Percentiles rank a stretch among this genome's conserved stretches.
These are phyloP conservation scores for Byasa hedistus DNA, from an alignment of 2,888 invertebrate species.

Conservation along the genomic window DNA sequence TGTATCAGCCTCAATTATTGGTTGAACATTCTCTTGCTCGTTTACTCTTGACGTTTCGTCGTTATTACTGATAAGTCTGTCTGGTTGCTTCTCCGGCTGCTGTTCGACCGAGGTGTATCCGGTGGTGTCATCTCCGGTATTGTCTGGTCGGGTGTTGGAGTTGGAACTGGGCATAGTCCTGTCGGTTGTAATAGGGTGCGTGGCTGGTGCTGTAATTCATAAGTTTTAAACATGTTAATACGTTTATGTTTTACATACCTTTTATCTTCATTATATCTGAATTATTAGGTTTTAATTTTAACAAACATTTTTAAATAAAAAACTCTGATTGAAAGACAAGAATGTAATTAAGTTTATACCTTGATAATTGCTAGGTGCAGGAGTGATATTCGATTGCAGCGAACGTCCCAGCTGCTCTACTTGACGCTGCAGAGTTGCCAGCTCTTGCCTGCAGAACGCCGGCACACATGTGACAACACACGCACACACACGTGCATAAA, in stretches of 20 bases:
- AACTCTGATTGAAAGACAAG: too few species aligned
- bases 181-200: conserved; percentile 64
- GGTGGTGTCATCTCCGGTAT: conserved; percentile 71
- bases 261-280: too few species aligned
- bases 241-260: too few species aligned
- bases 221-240: neutral
- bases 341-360: conserved; percentile 38
- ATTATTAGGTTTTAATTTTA: too few species aligned
- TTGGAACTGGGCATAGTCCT: conserved; percentile 59
- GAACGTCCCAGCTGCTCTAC: conserved; percentile 83
- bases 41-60: conserved; percentile 47
- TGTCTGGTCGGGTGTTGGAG: conserved; percentile 60
- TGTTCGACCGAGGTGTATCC: conserved; percentile 55
- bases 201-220: conserved; percentile 67
- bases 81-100: conserved; percentile 38
- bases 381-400: conserved; percentile 55
- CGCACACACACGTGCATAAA: conserved; percentile 46
- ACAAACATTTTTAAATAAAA: too few species aligned
- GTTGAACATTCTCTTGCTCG: conserved; percentile 45
- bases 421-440: conserved; percentile 90
- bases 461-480: conserved; percentile 76
- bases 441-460: conserved; percentile 81
- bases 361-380: conserved; percentile 63
- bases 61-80: conserved; percentile 38
- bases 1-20: neutral